Conservation (phyloP, 1,140 invertebrate species). For the Callitettix versicolor region DNA sequence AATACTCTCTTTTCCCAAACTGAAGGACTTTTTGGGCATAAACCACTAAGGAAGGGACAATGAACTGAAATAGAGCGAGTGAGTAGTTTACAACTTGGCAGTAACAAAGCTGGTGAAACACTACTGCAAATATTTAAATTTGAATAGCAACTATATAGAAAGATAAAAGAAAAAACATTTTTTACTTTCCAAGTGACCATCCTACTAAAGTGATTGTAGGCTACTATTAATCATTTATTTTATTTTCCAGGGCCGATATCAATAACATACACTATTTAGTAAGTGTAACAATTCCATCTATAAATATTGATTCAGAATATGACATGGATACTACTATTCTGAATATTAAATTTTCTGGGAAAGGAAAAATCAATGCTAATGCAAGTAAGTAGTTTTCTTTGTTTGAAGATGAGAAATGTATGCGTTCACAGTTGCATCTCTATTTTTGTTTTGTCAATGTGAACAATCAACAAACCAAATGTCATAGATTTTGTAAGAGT, state of each 20-base stretch:
- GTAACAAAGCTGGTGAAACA: too few relatives aligned
- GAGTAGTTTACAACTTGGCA: too few relatives aligned
- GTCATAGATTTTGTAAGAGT: neutral
- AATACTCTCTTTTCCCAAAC: too few relatives aligned
- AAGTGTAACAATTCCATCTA: constrained; percentile 41
- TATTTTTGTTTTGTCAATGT: neutral
- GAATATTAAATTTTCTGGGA: constrained; percentile 46
- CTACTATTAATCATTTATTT: too few relatives aligned
- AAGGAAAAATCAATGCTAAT: constrained; percentile 47
- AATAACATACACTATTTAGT: constrained; percentile 36
- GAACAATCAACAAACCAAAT: neutral
- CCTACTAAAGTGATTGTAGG: too few relatives aligned
- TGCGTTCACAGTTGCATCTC: neutral
- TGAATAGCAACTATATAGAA: too few relatives aligned
- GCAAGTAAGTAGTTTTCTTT: constrained; percentile 39
- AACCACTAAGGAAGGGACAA: too few relatives aligned
- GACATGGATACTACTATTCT: constrained; percentile 47
- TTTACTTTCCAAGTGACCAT: too few relatives aligned
- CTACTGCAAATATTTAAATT: too few relatives aligned
- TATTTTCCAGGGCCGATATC: constrained; percentile 36
- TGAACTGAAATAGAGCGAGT: too few relatives aligned
- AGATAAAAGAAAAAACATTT: too few relatives aligned
- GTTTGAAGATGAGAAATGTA: neutral
- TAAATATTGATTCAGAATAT: constrained; percentile 47
- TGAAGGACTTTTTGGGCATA: too few relatives aligned